Evolutionary conservation across 2,888 invertebrate species (phyloP), one percentile per base, ranked within the genome.

Genomic region (Pollenia amentaria): DNA sequence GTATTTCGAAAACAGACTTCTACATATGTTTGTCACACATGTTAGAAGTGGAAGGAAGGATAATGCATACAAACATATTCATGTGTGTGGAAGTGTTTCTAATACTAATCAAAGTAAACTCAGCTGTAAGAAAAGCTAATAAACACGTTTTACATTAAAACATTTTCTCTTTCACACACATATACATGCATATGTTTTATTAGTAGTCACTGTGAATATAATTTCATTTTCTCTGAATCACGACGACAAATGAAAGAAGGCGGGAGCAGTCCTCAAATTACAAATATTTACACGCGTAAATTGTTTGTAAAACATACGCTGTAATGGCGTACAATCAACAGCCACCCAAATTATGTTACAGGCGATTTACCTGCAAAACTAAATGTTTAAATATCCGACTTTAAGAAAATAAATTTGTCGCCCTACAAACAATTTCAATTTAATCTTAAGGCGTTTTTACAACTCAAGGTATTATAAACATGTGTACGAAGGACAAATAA

Each of bases 201-300:
- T 76, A 60, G 48, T 18, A 64, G 21, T 48, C 46, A 0, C n/a
- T 64, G 18, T 57, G 12, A 21, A 70, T 48, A 44, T 18, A 64
- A 64, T 76, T 70, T 9, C 51, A 8, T 64, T 67, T 67, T 42
- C 67, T 55, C 10, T 16, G 18, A 3, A 29, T 12, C 18, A 38
- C 38, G 40, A 44, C 16, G 14, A 2, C 62, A 64, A 55, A 51
- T 64, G 3, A 65, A 57, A 75, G 55, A 70, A 70, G 53, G 48
- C 55, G 48, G 46, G 21, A 29, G 55, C 40, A 38, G 46, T 73
- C 81, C 69, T 85, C 73, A 85, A 73, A 85, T 85, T 69, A 73
- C 65, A 81, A 78, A 82, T 82, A 82, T 85, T 82, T 85, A 85
- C 82, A 82, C 73, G 75, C 82, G 67, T 75, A 82, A 85, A 78